Conservation (phyloP, 2,888 invertebrate genomes). For the Tetragnatha montana region DNA sequence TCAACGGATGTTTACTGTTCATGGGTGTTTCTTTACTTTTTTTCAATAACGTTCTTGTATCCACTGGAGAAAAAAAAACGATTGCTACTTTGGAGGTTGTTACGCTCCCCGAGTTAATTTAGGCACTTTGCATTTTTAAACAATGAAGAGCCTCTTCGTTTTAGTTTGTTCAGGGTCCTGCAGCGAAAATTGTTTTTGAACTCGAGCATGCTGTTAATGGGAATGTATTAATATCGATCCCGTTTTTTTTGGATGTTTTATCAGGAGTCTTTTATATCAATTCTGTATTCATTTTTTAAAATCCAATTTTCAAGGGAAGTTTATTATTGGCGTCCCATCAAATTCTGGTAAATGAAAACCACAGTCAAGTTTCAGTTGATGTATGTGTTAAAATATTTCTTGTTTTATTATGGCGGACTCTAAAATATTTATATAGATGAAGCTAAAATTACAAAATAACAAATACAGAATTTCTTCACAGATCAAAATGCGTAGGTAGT, state of each 20-base stretch:
- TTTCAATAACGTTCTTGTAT: conserved; percentile 11
- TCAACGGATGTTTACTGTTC: conserved; percentile 19
- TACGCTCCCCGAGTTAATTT: neutral
- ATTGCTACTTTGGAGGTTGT: neutral
- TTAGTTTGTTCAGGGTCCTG: neutral
- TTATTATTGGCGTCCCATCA: too few relatives aligned
- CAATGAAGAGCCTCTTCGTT: neutral
- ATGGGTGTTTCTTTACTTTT: conserved; percentile 9
- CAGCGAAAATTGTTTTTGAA: neutral
- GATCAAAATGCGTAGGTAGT: too few relatives aligned
- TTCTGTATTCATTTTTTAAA: too few relatives aligned
- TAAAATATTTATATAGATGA: too few relatives aligned
- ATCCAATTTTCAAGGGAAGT: too few relatives aligned
- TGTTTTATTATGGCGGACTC: too few relatives aligned
- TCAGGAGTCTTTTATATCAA: too few relatives aligned
- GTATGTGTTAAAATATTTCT: too few relatives aligned
- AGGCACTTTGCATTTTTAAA: neutral
- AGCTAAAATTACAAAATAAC: too few relatives aligned
- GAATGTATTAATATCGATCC: neutral
- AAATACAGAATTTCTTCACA: too few relatives aligned
- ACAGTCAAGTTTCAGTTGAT: too few relatives aligned
- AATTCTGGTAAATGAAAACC: too few relatives aligned
- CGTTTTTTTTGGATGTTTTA: neutral
- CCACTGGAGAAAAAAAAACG: neutral
- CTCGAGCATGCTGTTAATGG: neutral